These are phyloP conservation scores for Drosophila infuscata DNA, from an alignment of 2,888 invertebrate genomes.

Conservation along the genomic window DNA sequence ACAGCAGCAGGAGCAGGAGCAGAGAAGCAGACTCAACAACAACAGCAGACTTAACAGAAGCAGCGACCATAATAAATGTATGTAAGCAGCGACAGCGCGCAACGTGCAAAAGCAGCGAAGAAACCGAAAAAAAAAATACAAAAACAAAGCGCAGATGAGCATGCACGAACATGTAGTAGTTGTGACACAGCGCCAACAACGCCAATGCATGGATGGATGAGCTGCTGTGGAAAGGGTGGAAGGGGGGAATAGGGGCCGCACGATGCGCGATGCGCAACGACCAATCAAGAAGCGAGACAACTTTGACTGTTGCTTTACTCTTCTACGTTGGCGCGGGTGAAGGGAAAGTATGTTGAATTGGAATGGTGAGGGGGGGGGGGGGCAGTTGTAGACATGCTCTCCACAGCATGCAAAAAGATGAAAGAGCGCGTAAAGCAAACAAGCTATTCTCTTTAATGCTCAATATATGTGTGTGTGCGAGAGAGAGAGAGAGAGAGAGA, in stretches of 20 bases:
- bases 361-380: background rate
- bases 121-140: constrained; percentile 11
- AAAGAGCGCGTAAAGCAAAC: constrained; percentile 42
- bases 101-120: constrained; percentile 20
- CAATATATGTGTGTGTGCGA: constrained; percentile 28
- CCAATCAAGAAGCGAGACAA: constrained; percentile 69
- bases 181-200: constrained; percentile 28
- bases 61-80: constrained; percentile 17
- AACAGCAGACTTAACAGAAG: constrained; percentile 8
- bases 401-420: constrained; percentile 39
- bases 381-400: constrained; percentile 14
- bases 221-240: constrained; percentile 7
- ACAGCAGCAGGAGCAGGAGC: constrained; percentile 3
- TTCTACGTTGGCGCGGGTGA: constrained; percentile 37
- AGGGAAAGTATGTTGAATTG: background rate
- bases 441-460: constrained; percentile 41
- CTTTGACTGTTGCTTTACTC: constrained; percentile 64
- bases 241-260: constrained; percentile 44
- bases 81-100: background rate
- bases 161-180: constrained; percentile 26
- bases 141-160: constrained; percentile 22
- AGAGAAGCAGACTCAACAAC: constrained; percentile 1
- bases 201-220: constrained; percentile 18
- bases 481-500: background rate
- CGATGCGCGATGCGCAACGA: constrained; percentile 55